These are phyloP conservation scores for Sarcophaga caerulescens DNA, from an alignment of 2,888 invertebrate genomes.

Conservation along the genomic window DNA sequence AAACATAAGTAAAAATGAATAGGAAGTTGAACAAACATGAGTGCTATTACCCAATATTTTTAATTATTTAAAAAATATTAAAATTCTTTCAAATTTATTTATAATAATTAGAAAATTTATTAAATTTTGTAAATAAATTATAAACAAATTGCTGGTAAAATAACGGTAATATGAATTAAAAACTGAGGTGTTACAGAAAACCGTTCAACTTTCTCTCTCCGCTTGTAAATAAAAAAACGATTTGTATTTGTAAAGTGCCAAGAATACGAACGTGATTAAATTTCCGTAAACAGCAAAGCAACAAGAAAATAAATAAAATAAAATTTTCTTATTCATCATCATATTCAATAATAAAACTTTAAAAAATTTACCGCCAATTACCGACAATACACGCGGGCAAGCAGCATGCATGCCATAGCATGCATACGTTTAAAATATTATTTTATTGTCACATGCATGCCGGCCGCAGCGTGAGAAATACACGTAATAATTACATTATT, in stretches of 20 bases:
- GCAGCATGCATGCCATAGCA: no score
- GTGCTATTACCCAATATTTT: no score
- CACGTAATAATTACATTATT: constrained; percentile 29
- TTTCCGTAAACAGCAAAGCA: constrained; percentile 27
- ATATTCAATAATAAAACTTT: constrained; percentile 14
- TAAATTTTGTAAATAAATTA: background rate
- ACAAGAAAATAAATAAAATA: background rate
- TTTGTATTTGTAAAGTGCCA: background rate
- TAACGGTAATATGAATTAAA: background rate
- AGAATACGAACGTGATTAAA: constrained; percentile 47
- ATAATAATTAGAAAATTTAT: background rate
- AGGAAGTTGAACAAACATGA: no score
- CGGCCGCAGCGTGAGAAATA: constrained; percentile 30
- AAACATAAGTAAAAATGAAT: no score
- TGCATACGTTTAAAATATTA: background rate
- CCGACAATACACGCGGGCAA: background rate
- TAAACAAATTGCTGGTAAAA: background rate
- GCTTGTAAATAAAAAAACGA: constrained; percentile 9
- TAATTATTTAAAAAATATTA: no score
- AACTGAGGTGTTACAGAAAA: background rate
- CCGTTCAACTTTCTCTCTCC: constrained; percentile 40
- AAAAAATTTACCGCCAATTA: background rate
- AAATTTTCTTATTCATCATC: constrained; percentile 14
- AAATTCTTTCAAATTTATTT: no score
- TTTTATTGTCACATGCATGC: constrained; percentile 21